Evolutionary conservation across 2,888 invertebrate species (phyloP).

Genomic region (Trachelus iudaicus): DNA sequence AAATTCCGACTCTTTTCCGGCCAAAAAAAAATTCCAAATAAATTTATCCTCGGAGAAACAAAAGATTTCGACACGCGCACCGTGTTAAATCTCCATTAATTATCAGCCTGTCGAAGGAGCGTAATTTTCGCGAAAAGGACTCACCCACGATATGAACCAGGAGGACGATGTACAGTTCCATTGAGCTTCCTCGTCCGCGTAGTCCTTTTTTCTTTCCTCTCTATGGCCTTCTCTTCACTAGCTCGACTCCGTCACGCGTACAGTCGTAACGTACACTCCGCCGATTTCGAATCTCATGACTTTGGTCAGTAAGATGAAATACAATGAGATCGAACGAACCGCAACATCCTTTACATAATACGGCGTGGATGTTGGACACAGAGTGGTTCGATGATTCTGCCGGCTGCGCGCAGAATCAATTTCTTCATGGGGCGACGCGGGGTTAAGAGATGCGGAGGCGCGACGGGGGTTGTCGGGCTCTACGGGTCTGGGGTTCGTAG

Average conservation of each 20-base stretch:
- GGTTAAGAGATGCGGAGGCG: not conserved
- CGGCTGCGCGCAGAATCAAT: conserved; percentile 57
- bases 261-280: conserved; percentile 7
- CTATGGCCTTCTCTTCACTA: conserved; percentile 26
- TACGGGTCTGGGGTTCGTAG: not conserved
- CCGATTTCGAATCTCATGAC: conserved; percentile 27
- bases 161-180: conserved; percentile 53
- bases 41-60: not conserved
- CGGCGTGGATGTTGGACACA: conserved; percentile 13
- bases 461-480: not conserved
- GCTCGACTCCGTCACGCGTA: conserved; percentile 18
- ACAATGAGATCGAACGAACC: not conserved
- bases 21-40: too few species aligned
- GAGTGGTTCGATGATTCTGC: conserved; percentile 23
- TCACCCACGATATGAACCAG: conserved; percentile 47
- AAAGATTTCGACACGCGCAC: too few species aligned
- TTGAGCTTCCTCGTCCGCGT: conserved; percentile 34
- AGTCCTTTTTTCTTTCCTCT: conserved; percentile 25
- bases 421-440: conserved; percentile 36
- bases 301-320: not conserved
- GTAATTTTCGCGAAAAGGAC: conserved; percentile 12
- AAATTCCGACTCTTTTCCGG: not conserved
- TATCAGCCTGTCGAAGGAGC: not conserved
- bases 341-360: conserved; percentile 20
- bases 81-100: too few species aligned